Conservation (phyloP, 1,140 invertebrate species). For the Megalopta genalis region DNA sequence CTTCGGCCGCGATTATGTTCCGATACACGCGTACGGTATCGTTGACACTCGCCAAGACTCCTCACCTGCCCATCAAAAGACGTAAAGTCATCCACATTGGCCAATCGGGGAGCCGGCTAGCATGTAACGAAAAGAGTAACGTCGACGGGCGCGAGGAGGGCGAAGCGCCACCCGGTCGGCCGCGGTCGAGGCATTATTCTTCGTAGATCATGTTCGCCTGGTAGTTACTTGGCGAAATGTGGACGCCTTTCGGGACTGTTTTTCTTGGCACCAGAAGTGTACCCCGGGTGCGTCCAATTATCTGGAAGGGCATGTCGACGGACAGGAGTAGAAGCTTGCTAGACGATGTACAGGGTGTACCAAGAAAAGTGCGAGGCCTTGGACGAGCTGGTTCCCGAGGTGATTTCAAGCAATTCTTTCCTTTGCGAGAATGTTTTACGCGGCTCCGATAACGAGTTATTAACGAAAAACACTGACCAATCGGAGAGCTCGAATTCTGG, state of each 20-base stretch:
- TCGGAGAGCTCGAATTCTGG: no score
- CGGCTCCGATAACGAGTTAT: no score
- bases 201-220: constrained; percentile 60
- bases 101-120: constrained; percentile 71
- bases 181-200: no score
- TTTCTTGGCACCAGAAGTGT: constrained; percentile 69
- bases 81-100: constrained; percentile 80
- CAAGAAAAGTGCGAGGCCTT: no score
- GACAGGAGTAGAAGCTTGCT: no score
- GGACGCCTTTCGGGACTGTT: constrained; percentile 77
- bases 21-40: constrained; percentile 64
- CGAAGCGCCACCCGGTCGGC: no score
- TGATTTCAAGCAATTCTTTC: no score
- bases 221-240: constrained; percentile 77
- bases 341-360: no score
- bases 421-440: no score
- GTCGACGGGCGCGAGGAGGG: background rate
- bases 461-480: no score
- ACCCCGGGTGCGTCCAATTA: constrained; percentile 30
- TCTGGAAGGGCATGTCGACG: no score
- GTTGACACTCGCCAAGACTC: constrained; percentile 80
- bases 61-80: constrained; percentile 81
- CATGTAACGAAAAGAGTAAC: constrained; percentile 51
- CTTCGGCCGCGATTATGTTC: constrained; percentile 57
- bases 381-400: no score